A percentile compares a stretch with the other conserved stretches of the same genome.
phyloP scores from a whole-genome alignment of 2,797 vertebrate genomes.

The Odontamblyopus lacepedii region DNA sequence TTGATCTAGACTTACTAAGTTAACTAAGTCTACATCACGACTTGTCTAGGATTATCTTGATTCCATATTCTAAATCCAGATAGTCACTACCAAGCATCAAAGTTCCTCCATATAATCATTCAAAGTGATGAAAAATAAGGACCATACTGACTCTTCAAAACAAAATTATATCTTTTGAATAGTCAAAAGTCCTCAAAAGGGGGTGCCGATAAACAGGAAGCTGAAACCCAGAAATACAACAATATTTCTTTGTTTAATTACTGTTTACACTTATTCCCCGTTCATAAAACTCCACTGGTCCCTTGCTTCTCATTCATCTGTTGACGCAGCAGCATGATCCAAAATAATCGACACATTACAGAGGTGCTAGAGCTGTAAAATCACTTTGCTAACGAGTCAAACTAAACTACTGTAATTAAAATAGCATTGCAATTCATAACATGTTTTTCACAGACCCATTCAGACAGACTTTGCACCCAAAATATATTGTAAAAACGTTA shows the following conservation, averaged over 20 bases:
- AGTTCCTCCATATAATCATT: no score
- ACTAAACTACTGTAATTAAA: not conserved
- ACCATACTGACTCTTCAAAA: no score
- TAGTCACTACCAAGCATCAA: no score
- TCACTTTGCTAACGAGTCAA: not conserved
- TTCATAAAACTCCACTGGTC: not conserved
- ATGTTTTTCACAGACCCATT: not conserved
- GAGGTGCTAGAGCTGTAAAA: not conserved
- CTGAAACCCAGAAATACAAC: no score
- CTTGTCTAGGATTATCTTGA: no score
- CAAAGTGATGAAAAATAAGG: no score
- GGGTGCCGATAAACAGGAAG: no score
- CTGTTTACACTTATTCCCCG: not conserved
- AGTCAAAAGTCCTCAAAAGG: no score
- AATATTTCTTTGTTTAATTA: not conserved
- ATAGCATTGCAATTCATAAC: not conserved
- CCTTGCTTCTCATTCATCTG: not conserved
- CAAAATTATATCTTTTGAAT: no score
- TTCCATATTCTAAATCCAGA: no score
- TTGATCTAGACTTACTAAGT: no score
- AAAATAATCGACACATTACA: conserved; percentile 5
- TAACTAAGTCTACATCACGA: no score
- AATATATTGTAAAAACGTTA: not conserved
- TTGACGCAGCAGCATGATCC: not conserved
- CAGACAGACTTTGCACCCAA: not conserved